phyloP scores from a whole-genome alignment of 2,797 vertebrate genomes.

The Macropodus opercularis region DNA sequence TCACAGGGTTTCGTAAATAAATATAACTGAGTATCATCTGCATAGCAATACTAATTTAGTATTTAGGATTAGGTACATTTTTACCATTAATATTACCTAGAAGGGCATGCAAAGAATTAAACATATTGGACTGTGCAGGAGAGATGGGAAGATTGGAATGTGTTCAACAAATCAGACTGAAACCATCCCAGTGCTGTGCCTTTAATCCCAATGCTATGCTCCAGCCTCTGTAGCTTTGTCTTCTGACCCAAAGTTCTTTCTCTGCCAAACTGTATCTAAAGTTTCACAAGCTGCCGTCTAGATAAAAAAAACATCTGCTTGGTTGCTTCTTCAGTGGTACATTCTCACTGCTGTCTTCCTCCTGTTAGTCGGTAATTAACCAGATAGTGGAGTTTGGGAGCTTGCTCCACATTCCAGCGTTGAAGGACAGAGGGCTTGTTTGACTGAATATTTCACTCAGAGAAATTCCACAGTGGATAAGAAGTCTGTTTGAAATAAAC shows the following conservation, averaged over 20 bases:
- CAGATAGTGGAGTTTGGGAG: conserved; percentile 15
- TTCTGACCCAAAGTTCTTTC: not conserved
- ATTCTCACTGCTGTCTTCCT: not conserved
- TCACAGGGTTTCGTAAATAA: too few relatives aligned
- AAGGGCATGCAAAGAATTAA: too few relatives aligned
- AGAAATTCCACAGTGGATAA: conserved; percentile 41
- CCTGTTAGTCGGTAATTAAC: conserved; percentile 28
- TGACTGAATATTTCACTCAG: conserved; percentile 9
- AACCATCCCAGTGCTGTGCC: too few relatives aligned
- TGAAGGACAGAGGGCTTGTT: conserved; percentile 24
- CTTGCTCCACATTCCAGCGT: conserved; percentile 47
- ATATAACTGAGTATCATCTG: too few relatives aligned
- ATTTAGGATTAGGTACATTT: too few relatives aligned
- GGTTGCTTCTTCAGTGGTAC: not conserved
- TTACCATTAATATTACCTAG: too few relatives aligned
- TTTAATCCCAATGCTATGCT: too few relatives aligned
- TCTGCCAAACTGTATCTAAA: not conserved
- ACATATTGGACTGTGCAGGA: too few relatives aligned
- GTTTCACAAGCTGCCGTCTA: not conserved
- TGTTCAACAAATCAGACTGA: too few relatives aligned
- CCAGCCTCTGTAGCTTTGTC: not conserved
- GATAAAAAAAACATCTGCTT: not conserved
- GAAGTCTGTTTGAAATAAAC: conserved; percentile 21
- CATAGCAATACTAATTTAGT: too few relatives aligned
- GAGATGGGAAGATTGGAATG: too few relatives aligned